Conservation (phyloP, 2,113 vertebrate genomes). For the Aramus guarauna region DNA sequence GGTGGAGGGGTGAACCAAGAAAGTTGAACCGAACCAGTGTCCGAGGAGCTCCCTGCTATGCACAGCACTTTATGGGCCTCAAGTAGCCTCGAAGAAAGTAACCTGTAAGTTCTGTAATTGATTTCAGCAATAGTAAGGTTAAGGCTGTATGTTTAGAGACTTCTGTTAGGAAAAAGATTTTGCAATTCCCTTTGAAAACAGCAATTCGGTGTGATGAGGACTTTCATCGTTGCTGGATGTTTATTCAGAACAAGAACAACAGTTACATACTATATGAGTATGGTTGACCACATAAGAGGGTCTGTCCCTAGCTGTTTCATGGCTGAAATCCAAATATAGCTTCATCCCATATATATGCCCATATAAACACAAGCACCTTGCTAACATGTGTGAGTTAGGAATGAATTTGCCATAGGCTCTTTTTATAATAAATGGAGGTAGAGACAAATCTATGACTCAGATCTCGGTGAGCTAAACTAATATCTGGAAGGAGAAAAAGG, state of each 20-base stretch:
- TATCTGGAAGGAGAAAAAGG: not conserved
- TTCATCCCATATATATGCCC: not conserved
- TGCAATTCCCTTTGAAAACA: slow-evolving; percentile 9
- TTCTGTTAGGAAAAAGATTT: not conserved
- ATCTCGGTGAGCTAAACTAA: not conserved
- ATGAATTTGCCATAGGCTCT: not conserved
- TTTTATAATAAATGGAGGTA: not conserved
- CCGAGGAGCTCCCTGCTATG: not conserved
- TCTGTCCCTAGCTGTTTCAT: not conserved
- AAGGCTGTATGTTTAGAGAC: not conserved
- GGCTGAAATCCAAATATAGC: slow-evolving; percentile 39
- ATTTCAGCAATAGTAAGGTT: not conserved
- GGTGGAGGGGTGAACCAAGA: not conserved
- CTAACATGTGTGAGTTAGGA: not conserved
- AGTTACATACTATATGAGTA: not conserved
- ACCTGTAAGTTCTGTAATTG: not conserved
- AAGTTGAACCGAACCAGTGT: not conserved
- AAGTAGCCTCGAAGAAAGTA: not conserved
- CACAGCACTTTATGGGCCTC: not conserved
- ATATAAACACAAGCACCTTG: slow-evolving; percentile 45
- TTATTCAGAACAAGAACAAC: slow-evolving; percentile 20
- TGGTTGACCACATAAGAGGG: not conserved
- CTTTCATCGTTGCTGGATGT: not conserved
- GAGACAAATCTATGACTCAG: not conserved
- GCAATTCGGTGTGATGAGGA: not conserved